phyloP scores from a whole-genome alignment of 2,113 vertebrate genomes.

The Atractosteus spatula region DNA sequence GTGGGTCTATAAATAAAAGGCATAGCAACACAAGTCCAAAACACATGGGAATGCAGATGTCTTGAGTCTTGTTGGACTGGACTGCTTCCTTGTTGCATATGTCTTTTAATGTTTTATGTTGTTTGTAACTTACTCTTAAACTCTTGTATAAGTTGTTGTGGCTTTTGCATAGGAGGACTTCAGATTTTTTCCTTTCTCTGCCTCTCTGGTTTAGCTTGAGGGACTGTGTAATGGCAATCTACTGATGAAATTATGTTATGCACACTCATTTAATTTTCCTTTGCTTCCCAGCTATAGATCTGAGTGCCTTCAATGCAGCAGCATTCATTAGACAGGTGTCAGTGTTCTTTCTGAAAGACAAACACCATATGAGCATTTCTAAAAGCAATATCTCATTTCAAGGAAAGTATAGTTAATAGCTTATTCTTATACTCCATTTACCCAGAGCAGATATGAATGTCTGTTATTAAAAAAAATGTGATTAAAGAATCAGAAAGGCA shows the following conservation, averaged over 20 bases:
- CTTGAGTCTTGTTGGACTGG: slow-evolving; percentile 59
- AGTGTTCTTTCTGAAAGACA: neutral
- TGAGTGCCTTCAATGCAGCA: neutral
- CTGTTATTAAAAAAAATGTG: neutral
- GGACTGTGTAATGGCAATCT: neutral
- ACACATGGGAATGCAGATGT: slow-evolving; percentile 67
- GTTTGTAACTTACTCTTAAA: slow-evolving; percentile 22
- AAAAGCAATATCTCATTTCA: slow-evolving; percentile 1
- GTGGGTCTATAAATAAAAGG: slow-evolving; percentile 70
- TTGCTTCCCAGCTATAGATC: neutral
- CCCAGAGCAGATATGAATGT: neutral
- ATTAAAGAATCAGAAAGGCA: no score
- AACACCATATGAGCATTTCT: neutral
- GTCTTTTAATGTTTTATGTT: slow-evolving; percentile 38
- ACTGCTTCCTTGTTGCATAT: slow-evolving; percentile 28
- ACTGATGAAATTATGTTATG: slow-evolving; percentile 5
- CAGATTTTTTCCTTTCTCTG: neutral
- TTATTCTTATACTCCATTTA: neutral
- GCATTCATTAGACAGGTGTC: slow-evolving; percentile 8
- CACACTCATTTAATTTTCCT: slow-evolving; percentile 8
- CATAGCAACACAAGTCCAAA: slow-evolving; percentile 67
- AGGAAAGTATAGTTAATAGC: neutral
- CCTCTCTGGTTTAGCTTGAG: neutral
- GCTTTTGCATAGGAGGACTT: no score
- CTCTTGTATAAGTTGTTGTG: neutral